phyloP scores from a whole-genome alignment of 2,113 vertebrate genomes.

The Phrynosoma blainvillii region DNA sequence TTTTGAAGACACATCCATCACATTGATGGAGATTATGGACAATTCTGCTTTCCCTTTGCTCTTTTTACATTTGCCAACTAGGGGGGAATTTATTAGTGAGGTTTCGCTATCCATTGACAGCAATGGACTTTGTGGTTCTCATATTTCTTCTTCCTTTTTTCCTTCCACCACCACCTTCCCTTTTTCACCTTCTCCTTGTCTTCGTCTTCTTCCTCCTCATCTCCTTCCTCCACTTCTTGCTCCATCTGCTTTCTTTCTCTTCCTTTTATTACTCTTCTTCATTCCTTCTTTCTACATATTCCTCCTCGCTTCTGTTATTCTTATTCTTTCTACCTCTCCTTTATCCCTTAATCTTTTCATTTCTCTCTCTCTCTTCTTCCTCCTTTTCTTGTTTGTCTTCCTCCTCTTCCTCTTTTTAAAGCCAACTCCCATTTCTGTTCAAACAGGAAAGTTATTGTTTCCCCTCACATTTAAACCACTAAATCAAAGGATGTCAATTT shows the following conservation, averaged over 20 bases:
- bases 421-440: background rate
- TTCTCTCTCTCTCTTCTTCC: no score
- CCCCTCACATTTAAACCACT: rapidly evolving
- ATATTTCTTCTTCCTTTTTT: background rate
- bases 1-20: background rate
- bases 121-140: background rate
- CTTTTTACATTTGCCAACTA: background rate
- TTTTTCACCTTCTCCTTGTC: no score
- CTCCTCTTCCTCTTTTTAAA: background rate
- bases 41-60: background rate
- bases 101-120: background rate
- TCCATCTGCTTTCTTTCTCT: no score
- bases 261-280: no score
- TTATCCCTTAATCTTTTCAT: no score
- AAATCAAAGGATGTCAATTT: slow-evolving; percentile 7
- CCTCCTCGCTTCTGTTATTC: no score
- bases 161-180: no score
- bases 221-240: no score
- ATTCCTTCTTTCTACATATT: no score
- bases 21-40: background rate
- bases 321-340: no score
- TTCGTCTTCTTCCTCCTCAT: no score
- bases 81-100: background rate
- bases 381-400: no score
- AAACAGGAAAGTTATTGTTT: background rate